These are phyloP conservation scores for Tichodroma muraria DNA, from an alignment of 2,113 vertebrate genomes.

Conservation along the genomic window DNA sequence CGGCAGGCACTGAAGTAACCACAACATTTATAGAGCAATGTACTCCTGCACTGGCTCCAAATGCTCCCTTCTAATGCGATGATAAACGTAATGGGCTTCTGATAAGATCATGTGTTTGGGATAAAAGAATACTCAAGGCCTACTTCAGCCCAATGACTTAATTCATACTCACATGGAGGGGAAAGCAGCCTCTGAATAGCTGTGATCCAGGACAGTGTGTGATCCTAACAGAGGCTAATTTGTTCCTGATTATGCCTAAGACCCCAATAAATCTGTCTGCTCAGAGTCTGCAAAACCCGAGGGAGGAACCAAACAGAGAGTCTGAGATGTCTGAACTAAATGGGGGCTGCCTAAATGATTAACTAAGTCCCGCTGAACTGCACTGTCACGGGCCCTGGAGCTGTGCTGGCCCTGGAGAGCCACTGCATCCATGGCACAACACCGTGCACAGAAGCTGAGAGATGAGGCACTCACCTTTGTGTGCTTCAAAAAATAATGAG, in stretches of 20 bases:
- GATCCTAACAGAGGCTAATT: conserved; percentile 61
- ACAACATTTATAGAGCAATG: conserved; percentile 12
- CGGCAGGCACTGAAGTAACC: not conserved
- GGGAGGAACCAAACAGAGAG: conserved; percentile 45
- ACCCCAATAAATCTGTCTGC: conserved; percentile 62
- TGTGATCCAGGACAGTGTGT: conserved; percentile 9
- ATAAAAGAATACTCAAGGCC: conserved; percentile 20
- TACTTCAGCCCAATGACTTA: conserved; percentile 36
- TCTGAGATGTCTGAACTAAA: conserved; percentile 54
- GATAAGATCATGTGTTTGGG: conserved; percentile 44
- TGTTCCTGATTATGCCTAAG: conserved; percentile 66
- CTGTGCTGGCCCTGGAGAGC: not conserved
- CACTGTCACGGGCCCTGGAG: not conserved
- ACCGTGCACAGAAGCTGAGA: not conserved
- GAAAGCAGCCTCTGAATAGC: conserved; percentile 2
- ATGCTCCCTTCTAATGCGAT: conserved; percentile 15
- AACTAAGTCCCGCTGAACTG: conserved; percentile 36
- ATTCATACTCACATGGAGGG: conserved; percentile 39
- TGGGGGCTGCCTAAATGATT: conserved; percentile 26
- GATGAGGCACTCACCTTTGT: not conserved
- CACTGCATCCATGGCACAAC: not conserved
- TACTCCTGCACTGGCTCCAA: conserved; percentile 23
- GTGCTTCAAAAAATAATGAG: not conserved
- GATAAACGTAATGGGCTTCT: conserved; percentile 35
- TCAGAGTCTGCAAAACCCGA: conserved; percentile 34